Base-by-base conservation (phyloP, 2,797 vertebrate genomes). In the Siniperca obscura region DNA sequence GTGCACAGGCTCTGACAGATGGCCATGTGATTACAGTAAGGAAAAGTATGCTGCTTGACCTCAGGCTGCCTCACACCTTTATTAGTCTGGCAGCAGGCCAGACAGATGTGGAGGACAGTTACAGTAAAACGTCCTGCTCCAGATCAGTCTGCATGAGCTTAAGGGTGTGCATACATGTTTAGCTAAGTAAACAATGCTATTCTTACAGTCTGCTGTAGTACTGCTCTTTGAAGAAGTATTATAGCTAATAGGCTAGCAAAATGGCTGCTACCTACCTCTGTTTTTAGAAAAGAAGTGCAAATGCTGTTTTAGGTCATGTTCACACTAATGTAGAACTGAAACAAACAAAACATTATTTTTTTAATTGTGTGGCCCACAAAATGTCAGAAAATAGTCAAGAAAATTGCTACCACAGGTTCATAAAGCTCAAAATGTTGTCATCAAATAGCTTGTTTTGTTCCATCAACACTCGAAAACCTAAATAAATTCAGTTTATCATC, bases 1-100 rank as follows among this genome's bases (percentile, higher is more conserved):
- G 74, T 46, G 74, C 21, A 22, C 30, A 50, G 81, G 81, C 78
- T 85, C 85, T 86, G 88, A 92, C 89, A 93, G 85, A 91, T 89
- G 90, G 89, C 73, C 86, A 80, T 80, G 90, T 90, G 90, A 90
- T 90, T 81, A 84, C 86, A 87, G 84, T 80, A 62, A 91, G 92
- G 91, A 90, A 92, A 92, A 89, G 93, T 87, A 86, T 90, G 90
- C 90, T 82, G 87, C 91, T 86, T 82, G 91, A 92, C 91, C 91
- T 91, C 74, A 64, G 59, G 62, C 88, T 86, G 82, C 82, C 87
- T 83, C 75, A 80, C 90, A 93, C 91, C 91, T 93, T 94, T 85
- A 90, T 86, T 42, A 71, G 78, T 13, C 74, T 87, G 91, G 88
- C 84, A 46, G 55, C 12, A 1, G 60, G 48, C 89, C 91, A 86